Base-by-base conservation (phyloP, 2,797 vertebrate genomes). In the Phataginus tetradactyla region DNA sequence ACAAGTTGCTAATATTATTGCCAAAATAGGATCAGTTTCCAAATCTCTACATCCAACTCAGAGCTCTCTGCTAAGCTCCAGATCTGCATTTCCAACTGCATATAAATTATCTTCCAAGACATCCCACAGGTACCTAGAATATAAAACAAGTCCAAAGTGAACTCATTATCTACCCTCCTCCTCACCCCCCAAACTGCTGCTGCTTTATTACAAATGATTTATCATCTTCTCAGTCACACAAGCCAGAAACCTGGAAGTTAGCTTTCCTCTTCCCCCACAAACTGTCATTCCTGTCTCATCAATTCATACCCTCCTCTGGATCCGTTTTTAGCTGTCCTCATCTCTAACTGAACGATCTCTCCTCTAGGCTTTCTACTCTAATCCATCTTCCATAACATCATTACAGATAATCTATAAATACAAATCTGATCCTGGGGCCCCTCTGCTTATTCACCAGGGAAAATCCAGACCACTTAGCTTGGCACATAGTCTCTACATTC, bases 181-280 rank as follows among this genome's bases (percentile, higher is more conserved):
- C 49, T 15, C 45, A 78, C 18, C n/a, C 14, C 69, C 68, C 45
- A n/a, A 69, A 78, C 37, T 78, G 45, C 57, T 91, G 64, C 75
- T 59, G 32, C 66, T 81, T 90, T 90, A 34, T 94, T 89, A 86
- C 53, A 92, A 69, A 75, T 69, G 59, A 55, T 95, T 45, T 55
- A 68, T 85, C 63, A 78, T 88, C 63, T 51, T 88, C 80, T 91
- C 21, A 32, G 72, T 86, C 77, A 95, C 55, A 45, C n/a, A 93
- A 80, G 68, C 78, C 63, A 57, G 57, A 96, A 95, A 81, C 86
- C 86, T 94, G 51, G 86, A 93, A 89, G 79, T 78, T 88, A 55
- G 45, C 32, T 93, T 97, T 86, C 72, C 55, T 92, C 77, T 75
- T 81, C 69, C 45, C 9, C 42, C 51, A 68, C 21, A 18, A 55